A percentile compares a stretch with the other conserved stretches of the same genome.
Evolutionary conservation across 2,888 invertebrate genomes (phyloP).

Genomic region (Luperina nickerlii): DNA sequence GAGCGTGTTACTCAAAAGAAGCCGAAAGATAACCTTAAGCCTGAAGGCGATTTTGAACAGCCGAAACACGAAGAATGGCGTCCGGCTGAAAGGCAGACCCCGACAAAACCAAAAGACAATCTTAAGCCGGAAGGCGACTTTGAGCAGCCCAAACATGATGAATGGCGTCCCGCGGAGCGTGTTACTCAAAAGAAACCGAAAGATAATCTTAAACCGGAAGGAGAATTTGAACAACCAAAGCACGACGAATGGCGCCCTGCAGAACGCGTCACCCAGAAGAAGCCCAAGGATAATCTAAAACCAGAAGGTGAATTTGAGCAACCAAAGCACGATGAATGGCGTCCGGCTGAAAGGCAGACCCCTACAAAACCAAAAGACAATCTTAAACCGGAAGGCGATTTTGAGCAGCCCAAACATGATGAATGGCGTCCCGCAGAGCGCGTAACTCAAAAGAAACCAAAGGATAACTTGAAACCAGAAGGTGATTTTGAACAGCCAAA

Average conservation of each 20-base stretch:
- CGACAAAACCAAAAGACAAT: conserved; percentile 90
- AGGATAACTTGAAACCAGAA: conserved; percentile 89
- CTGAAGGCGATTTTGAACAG: conserved; percentile 2
- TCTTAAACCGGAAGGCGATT: conserved; percentile 90
- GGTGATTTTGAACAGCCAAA: conserved; percentile 87
- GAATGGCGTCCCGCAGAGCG: conserved; percentile 86
- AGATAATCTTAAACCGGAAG: conserved; percentile 89
- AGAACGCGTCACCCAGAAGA: conserved; percentile 71
- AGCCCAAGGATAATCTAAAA: conserved; percentile 74
- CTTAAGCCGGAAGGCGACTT: conserved; percentile 88
- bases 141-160: conserved; percentile 82
- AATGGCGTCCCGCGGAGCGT: conserved; percentile 69
- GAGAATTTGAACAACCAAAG: conserved; percentile 77
- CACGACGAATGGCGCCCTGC: conserved; percentile 74
- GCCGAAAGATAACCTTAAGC: conserved; percentile 71
- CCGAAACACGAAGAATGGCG: conserved; percentile 33
- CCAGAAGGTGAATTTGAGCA: conserved; percentile 60
- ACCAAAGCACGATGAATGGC: conserved; percentile 40
- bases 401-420: conserved; percentile 49
- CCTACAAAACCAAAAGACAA: conserved; percentile 90
- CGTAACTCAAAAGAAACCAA: conserved; percentile 81
- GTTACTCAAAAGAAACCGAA: conserved; percentile 73
- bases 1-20: conserved; percentile 62
- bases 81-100: conserved; percentile 1
- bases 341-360: conserved; percentile 82